Evolutionary conservation across 2,797 vertebrate genomes (phyloP).

Genomic region (Xyrichtys novacula): DNA sequence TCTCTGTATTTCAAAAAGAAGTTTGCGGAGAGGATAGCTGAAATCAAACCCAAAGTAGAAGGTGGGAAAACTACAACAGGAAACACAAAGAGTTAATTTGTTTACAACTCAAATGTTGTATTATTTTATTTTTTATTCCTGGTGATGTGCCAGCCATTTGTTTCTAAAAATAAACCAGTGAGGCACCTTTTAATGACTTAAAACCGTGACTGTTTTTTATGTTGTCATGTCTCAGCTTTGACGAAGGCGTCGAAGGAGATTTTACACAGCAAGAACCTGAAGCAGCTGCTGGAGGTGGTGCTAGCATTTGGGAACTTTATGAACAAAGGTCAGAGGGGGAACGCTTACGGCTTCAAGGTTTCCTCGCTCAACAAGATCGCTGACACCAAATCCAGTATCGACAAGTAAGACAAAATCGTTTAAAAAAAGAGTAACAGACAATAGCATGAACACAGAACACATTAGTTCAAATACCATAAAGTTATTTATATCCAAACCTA

Average conservation of each 20-base stretch:
- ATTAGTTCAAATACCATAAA: conserved; percentile 22
- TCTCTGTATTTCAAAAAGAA: conserved; percentile 99
- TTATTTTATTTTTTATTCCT: conserved; percentile 4
- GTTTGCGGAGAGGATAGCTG: conserved; percentile 97
- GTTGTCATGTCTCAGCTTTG: conserved; percentile 84
- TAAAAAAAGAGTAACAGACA: no score
- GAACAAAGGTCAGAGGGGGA: conserved; percentile 99
- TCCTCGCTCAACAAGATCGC: conserved; percentile 99
- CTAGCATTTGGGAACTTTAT: conserved; percentile 99
- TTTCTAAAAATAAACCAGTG: background rate
- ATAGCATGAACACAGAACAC: no score
- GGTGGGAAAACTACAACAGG: no score
- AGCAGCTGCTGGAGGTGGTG: conserved; percentile 96
- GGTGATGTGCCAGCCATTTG: background rate
- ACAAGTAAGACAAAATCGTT: no score
- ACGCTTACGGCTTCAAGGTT: conserved; percentile 97
- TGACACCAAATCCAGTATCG: conserved; percentile 98
- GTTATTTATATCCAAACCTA: conserved; percentile 18
- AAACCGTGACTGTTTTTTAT: background rate
- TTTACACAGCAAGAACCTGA: conserved; percentile 91
- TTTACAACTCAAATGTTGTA: no score
- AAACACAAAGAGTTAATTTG: background rate
- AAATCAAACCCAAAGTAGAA: conserved; percentile 98
- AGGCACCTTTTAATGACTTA: background rate
- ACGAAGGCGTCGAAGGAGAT: conserved; percentile 91